Percentiles rank a stretch among this genome's conserved stretches.
Evolutionary conservation across 2,888 invertebrate genomes (phyloP).

Genomic region (Clistopyga incitator): DNA sequence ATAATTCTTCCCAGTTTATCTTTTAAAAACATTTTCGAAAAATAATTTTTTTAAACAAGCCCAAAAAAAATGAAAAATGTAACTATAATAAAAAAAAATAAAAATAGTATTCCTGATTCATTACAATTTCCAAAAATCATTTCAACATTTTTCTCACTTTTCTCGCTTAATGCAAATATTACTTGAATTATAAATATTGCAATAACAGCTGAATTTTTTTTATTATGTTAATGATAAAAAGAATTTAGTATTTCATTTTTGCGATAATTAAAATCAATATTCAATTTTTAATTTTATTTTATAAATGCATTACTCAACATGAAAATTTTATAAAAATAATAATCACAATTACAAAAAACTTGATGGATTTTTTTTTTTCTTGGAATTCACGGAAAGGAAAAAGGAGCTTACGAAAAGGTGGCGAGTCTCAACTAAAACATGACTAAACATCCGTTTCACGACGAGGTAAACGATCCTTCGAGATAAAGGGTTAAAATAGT

Average conservation of each 20-base stretch:
- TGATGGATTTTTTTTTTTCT: neutral
- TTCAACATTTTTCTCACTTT: too few species aligned
- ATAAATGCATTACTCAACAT: too few species aligned
- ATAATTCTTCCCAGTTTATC: neutral
- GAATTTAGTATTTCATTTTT: too few species aligned
- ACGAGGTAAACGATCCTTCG: neutral
- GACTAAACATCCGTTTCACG: conserved; percentile 2
- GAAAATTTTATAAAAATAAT: conserved; percentile 54
- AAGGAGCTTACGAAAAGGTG: neutral
- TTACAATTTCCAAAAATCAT: conserved; percentile 65
- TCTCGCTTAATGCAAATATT: too few species aligned
- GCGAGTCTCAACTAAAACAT: neutral
- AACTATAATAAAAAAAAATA: neutral
- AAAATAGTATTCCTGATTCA: too few species aligned
- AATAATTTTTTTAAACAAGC: neutral
- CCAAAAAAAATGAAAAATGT: neutral
- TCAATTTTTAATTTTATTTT: too few species aligned
- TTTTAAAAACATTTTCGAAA: too few species aligned
- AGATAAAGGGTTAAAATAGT: neutral
- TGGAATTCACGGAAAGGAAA: neutral
- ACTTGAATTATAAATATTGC: too few species aligned
- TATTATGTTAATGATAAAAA: too few species aligned
- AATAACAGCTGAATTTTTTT: too few species aligned
- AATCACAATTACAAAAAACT: too few species aligned
- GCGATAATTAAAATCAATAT: too few species aligned